Base-by-base conservation (phyloP, 1,140 invertebrate species). In the Saccostrea echinata region DNA sequence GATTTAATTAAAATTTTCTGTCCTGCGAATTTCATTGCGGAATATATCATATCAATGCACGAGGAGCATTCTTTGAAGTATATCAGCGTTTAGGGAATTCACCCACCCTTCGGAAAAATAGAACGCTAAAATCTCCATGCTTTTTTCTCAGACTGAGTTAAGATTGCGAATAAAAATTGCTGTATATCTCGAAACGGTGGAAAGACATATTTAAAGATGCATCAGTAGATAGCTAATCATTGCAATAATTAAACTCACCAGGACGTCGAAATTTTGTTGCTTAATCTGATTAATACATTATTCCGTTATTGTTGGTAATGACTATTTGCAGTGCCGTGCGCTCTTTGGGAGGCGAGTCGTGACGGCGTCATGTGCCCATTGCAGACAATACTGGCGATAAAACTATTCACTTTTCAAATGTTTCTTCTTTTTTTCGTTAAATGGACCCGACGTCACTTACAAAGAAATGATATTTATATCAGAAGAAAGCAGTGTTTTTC, bases 321-420 rank as follows among this genome's bases (percentile, higher is more conserved):
- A 76, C 68, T 27, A 76, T 76, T 76, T 76, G 68, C 68, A 76
- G 68, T 76, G 68, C 68, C 68, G 68, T 8, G 68, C 68, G 68
- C 68, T 76, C 68, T 27, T 76, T 76, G 68, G 68, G 68, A 76
- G 68, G 68, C 27, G 27, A 76, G 68, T 76, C 68, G 27, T 76
- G 68, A 33, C 68, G 68, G 68, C 68, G 68, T 76, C 68, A 30
- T 76, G 13, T 27, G 68, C 68, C 68, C 9, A 76, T 76, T 76
- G 68, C 68, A 76, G 68, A 76, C 68, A 76, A 76, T 76, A 18
- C 68, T 33, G 68, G 68, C 68, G 68, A 76, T 76, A 35, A 76
- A 76, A 76, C 68, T 76, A 76, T 76, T 76, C 68, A 76, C 68
- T 76, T 76, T 76, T 76, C 68, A 76, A 76, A 76, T 76, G 68